These are phyloP conservation scores for Poecilus cupreus DNA, from an alignment of 2,888 invertebrate species.

Conservation along the genomic window DNA sequence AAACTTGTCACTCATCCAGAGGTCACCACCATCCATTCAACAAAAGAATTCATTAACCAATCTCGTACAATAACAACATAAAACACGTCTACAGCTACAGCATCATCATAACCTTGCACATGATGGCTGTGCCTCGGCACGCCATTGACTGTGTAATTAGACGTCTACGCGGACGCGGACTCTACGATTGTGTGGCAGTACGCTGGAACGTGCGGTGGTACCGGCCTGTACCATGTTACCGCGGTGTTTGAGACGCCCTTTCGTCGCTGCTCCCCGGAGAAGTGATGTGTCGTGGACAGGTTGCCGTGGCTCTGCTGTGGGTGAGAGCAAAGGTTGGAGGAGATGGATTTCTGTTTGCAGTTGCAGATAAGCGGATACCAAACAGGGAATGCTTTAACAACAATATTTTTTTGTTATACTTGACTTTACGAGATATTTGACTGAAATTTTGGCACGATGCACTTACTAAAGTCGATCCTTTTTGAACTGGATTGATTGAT, in stretches of 20 bases:
- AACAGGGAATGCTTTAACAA: no score
- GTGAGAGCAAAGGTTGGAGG: no score
- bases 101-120: not conserved
- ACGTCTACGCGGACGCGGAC: not conserved
- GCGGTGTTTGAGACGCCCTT: no score
- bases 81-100: not conserved
- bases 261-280: no score
- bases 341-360: no score
- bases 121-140: not conserved
- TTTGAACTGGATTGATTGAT: no score
- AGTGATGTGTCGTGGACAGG: no score
- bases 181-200: not conserved
- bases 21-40: slow-evolving; percentile 9
- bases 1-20: not conserved
- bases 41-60: slow-evolving; percentile 23
- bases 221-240: not conserved
- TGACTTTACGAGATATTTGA: no score
- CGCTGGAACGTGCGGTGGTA: not conserved
- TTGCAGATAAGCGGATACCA: not conserved
- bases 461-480: no score
- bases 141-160: not conserved
- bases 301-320: no score
- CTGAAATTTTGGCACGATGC: no score
- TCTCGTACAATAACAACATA: not conserved
- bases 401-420: no score